These are phyloP conservation scores for Gulo gulo DNA, from an alignment of 2,113 vertebrate genomes.

Conservation along the genomic window DNA sequence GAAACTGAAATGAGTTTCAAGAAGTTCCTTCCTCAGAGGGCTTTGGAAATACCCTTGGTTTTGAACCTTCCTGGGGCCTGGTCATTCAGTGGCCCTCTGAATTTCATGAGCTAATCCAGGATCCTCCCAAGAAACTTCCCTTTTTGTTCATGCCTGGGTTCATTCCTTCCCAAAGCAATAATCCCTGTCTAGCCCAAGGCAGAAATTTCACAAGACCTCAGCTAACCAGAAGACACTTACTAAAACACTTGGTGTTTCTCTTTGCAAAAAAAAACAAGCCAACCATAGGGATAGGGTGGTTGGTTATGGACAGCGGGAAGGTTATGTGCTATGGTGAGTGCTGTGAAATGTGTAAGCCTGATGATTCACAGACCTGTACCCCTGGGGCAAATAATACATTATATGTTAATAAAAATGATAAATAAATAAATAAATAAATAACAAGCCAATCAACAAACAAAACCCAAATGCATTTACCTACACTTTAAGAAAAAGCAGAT, in stretches of 20 bases:
- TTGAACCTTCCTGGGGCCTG: background rate
- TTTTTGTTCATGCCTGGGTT: accelerated
- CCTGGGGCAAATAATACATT: no score
- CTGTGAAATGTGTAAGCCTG: no score
- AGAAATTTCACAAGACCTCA: background rate
- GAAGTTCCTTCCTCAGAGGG: background rate
- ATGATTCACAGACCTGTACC: no score
- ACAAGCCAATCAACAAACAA: background rate
- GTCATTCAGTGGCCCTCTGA: background rate
- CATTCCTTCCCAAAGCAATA: background rate
- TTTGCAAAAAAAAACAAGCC: background rate
- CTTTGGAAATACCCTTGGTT: background rate
- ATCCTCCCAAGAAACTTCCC: background rate
- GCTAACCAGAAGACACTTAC: background rate
- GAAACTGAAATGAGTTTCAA: background rate
- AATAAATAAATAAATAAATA: background rate
- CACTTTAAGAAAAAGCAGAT: background rate
- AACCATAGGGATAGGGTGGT: no score
- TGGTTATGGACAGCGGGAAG: no score
- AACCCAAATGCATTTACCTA: background rate
- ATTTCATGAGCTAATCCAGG: background rate
- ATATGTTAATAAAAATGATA: no score
- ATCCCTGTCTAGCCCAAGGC: background rate
- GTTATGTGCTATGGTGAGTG: no score
- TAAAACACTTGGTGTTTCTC: background rate